phyloP scores from a whole-genome alignment of 53 echinoderm and acorn worm species.

The Mesocentrotus franciscanus region DNA sequence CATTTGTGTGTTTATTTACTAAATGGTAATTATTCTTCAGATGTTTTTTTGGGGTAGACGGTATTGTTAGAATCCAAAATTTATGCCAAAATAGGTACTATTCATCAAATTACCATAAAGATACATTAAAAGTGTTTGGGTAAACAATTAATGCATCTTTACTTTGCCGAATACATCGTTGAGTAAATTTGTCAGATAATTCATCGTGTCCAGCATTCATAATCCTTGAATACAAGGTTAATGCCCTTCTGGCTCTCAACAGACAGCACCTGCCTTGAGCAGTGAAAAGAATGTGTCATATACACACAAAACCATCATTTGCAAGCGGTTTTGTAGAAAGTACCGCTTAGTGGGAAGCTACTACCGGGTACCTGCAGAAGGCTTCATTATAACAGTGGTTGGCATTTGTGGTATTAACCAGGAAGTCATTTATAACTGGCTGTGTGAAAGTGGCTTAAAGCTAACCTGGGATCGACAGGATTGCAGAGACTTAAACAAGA shows the following conservation, averaged over 20 bases:
- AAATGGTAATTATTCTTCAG: too few species aligned
- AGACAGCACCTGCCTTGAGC: background rate
- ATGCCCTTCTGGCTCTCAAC: too few species aligned
- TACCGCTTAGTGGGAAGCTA: background rate
- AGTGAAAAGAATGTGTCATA: background rate
- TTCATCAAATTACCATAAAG: too few species aligned
- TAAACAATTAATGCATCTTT: background rate
- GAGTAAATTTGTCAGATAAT: background rate
- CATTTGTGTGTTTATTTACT: too few species aligned
- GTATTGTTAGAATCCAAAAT: background rate
- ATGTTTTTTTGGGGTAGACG: background rate
- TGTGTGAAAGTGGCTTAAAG: background rate
- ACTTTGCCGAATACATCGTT: background rate
- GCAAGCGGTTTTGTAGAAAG: background rate
- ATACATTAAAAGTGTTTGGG: too few species aligned
- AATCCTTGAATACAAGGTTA: too few species aligned
- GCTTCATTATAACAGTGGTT: background rate
- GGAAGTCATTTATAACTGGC: background rate
- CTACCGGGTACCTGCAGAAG: background rate
- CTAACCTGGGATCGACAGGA: background rate
- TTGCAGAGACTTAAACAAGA: too few species aligned
- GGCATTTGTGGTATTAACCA: background rate
- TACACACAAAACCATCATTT: background rate
- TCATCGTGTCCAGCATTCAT: background rate
- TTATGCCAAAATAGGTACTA: background rate